These are phyloP conservation scores for Oppia nitens DNA, from an alignment of 1,140 invertebrate species.

Conservation along the genomic window DNA sequence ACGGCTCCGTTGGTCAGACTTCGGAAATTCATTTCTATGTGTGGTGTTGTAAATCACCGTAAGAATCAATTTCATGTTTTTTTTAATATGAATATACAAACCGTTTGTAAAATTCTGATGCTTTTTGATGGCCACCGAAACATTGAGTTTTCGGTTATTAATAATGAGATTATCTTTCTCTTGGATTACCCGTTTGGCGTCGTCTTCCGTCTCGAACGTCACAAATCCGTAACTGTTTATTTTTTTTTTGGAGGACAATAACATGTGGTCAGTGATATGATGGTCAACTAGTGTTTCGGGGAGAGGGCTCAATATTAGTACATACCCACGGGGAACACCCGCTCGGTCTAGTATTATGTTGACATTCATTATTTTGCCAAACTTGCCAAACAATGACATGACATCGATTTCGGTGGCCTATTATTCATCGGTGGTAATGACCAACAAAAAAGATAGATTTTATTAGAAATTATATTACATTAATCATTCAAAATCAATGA, in stretches of 20 bases:
- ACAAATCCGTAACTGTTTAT: constrained; percentile 59
- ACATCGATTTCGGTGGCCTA: constrained; percentile 31
- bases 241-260: neutral
- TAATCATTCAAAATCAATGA: neutral
- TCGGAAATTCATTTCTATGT: neutral
- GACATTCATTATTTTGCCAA: constrained; percentile 75
- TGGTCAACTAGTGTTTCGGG: neutral
- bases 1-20: neutral
- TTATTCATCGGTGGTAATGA: no score
- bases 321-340: constrained; percentile 71
- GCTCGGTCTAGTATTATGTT: constrained; percentile 86
- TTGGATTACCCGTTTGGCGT: constrained; percentile 48
- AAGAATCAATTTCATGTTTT: neutral
- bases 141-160: constrained; percentile 65
- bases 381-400: constrained; percentile 35
- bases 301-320: no score
- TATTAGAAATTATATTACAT: constrained; percentile 6
- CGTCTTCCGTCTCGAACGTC: constrained; percentile 80
- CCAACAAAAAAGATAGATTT: no score
- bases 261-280: no score
- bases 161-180: constrained; percentile 48
- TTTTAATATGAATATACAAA: neutral
- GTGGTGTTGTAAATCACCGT: neutral
- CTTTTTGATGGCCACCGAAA: constrained; percentile 76
- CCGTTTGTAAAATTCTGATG: constrained; percentile 29